Evolutionary conservation across 2,888 invertebrate genomes (phyloP).

Genomic region (Tetanocera ferruginea): DNA sequence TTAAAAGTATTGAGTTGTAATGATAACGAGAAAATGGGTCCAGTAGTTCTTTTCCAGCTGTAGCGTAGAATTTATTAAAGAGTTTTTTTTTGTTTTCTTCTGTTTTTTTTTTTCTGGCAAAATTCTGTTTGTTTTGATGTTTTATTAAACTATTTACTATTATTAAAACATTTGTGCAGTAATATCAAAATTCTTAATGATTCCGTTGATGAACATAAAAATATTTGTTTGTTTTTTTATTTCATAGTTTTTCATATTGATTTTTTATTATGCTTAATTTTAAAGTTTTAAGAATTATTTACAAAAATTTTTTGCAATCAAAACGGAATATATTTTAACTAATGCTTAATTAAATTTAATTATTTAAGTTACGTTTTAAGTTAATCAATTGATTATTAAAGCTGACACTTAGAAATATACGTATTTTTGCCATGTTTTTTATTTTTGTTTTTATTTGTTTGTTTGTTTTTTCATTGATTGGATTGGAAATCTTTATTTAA

Average conservation of each 20-base stretch:
- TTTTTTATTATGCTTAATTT: constrained; percentile 38
- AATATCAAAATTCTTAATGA: constrained; percentile 21
- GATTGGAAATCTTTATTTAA: constrained; percentile 8
- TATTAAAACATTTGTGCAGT: constrained; percentile 38
- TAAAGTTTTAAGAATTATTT: constrained; percentile 5
- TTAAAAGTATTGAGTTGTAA: neutral
- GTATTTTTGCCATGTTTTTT: constrained; percentile 44
- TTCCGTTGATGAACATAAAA: neutral
- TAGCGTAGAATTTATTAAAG: constrained; percentile 49
- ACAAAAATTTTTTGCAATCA: neutral
- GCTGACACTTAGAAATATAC: constrained; percentile 68
- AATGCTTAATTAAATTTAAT: neutral
- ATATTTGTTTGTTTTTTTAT: constrained; percentile 38
- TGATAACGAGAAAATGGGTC: neutral
- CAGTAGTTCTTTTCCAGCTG: constrained; percentile 2
- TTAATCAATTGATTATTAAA: constrained; percentile 65
- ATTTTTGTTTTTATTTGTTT: neutral
- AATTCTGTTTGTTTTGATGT: constrained; percentile 12
- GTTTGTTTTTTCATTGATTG: constrained; percentile 41
- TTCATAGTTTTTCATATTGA: neutral
- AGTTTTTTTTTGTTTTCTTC: too few species aligned
- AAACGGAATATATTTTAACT: neutral
- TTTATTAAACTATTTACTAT: too few species aligned
- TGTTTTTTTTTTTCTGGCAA: too few species aligned
- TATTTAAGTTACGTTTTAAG: constrained; percentile 44